Conservation (phyloP, 2,797 vertebrate genomes). For the Hipposideros larvatus region DNA sequence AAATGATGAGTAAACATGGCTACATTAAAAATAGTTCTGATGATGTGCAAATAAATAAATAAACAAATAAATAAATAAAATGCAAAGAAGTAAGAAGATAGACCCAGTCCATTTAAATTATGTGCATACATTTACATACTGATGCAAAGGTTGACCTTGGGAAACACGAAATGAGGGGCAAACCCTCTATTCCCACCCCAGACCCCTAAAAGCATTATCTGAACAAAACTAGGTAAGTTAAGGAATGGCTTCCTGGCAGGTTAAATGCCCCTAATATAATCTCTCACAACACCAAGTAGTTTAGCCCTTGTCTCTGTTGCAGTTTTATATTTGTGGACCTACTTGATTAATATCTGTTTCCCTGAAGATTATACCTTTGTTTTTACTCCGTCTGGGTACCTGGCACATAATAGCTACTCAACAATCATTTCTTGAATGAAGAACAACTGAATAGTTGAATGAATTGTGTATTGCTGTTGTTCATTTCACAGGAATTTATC, state of each 20-base stretch:
- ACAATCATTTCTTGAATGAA: conserved; percentile 6
- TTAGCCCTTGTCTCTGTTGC: neutral
- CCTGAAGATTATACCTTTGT: neutral
- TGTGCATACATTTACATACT: neutral
- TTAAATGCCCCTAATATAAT: neutral
- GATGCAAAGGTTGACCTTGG: neutral
- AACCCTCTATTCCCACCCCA: neutral
- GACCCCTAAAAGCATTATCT: neutral
- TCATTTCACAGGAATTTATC: neutral
- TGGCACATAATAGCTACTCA: neutral
- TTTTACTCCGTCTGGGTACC: neutral
- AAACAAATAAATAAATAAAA: neutral
- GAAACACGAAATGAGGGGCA: neutral
- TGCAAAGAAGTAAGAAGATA: neutral
- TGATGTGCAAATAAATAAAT: neutral
- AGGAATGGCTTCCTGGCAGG: neutral
- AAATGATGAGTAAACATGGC: conserved; percentile 54
- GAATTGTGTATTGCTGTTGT: neutral
- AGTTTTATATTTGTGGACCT: conserved; percentile 15
- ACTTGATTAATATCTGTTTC: neutral
- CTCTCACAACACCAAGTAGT: neutral
- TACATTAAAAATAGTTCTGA: conserved; percentile 53
- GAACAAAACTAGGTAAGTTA: conserved; percentile 7
- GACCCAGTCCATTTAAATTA: conserved; percentile 3
- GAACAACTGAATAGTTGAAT: neutral